Evolutionary conservation across 2,888 invertebrate species (phyloP).

Genomic region (Dexiosoma caninum): DNA sequence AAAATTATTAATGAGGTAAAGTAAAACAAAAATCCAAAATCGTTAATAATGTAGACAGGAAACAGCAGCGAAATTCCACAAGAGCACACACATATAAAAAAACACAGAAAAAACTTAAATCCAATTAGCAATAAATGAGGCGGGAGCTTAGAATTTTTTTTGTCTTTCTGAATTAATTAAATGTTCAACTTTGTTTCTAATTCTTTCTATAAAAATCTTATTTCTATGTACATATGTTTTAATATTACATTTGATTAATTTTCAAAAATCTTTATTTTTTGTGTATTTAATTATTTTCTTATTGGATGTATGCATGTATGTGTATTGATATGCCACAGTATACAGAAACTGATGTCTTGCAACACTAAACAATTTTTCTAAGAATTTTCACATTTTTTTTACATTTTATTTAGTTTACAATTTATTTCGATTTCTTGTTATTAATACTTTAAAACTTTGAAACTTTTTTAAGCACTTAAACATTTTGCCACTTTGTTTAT

Average conservation of each 20-base stretch:
- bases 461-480: no score
- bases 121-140: conserved; percentile 18
- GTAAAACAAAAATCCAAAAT: conserved; percentile 40
- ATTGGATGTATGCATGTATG: neutral
- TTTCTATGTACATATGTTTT: neutral
- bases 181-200: neutral
- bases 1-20: conserved; percentile 2
- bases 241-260: neutral
- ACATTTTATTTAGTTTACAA: neutral
- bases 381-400: neutral
- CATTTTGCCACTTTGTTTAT: neutral
- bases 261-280: neutral
- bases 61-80: conserved; percentile 32
- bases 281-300: neutral
- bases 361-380: neutral
- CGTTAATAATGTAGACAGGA: conserved; percentile 26
- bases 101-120: conserved; percentile 6
- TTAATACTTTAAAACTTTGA: neutral
- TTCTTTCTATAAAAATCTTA: neutral
- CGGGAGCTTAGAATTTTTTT: neutral
- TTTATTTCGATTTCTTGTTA: neutral
- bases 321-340: conserved; percentile 31
- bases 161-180: neutral
- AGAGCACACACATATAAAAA: conserved; percentile 17
- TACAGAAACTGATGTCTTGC: neutral